Conservation (phyloP, 1,140 invertebrate species). For the Trichonephila clavata region DNA sequence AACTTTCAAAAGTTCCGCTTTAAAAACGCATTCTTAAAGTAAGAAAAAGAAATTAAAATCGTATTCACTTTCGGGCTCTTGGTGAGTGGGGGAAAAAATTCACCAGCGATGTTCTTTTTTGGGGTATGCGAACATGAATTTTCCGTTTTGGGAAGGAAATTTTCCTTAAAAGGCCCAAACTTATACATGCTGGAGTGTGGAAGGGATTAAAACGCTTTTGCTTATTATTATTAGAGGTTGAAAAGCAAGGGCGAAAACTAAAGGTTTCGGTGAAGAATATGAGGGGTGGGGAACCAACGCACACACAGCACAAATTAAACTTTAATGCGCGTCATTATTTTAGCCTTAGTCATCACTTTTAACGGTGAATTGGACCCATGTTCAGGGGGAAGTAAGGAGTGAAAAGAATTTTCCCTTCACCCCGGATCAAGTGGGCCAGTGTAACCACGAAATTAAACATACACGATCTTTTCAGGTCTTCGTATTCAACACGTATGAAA, state of each 20-base stretch:
- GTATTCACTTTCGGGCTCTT: neutral
- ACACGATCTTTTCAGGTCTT: neutral
- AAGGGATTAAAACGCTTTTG: constrained; percentile 51
- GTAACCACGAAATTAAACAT: constrained; percentile 53
- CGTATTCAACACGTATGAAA: constrained; percentile 60
- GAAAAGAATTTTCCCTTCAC: constrained; percentile 59
- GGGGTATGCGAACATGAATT: neutral
- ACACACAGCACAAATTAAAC: constrained; percentile 65
- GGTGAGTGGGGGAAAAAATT: neutral
- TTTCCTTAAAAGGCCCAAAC: constrained; percentile 40
- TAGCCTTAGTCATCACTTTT: constrained; percentile 74
- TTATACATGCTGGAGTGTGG: neutral
- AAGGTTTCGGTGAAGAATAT: constrained; percentile 5
- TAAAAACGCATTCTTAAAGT: constrained; percentile 74
- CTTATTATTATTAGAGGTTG: constrained; percentile 56
- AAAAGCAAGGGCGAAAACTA: neutral
- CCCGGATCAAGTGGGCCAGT: constrained; percentile 30
- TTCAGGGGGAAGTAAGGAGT: constrained; percentile 16
- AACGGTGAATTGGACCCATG: constrained; percentile 62
- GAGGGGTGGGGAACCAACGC: neutral
- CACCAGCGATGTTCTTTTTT: constrained; percentile 19
- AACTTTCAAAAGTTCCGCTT: constrained; percentile 69
- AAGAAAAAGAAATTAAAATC: constrained; percentile 72
- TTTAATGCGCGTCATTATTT: constrained; percentile 76
- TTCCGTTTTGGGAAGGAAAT: constrained; percentile 5